These are phyloP conservation scores for Microtus pennsylvanicus DNA, from an alignment of 2,113 vertebrate species.

Conservation along the genomic window DNA sequence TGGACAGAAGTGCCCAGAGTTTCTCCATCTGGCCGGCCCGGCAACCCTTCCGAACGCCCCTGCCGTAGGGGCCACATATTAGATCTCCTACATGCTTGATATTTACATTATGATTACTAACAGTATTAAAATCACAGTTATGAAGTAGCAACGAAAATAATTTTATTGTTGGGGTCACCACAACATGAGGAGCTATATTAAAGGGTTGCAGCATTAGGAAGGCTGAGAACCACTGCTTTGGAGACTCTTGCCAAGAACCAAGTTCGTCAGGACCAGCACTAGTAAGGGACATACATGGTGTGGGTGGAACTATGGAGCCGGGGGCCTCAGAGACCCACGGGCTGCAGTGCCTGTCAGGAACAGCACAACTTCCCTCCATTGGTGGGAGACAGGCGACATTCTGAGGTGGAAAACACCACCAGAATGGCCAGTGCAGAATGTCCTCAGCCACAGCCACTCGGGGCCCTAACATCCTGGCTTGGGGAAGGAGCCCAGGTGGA, in stretches of 20 bases:
- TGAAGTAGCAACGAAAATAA: neutral
- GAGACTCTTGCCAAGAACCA: conserved; percentile 60
- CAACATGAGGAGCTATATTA: neutral
- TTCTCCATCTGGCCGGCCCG: neutral
- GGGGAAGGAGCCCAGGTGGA: neutral
- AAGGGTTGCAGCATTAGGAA: neutral
- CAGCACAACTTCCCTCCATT: conserved; percentile 13
- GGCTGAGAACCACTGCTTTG: neutral
- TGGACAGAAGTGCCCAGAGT: neutral
- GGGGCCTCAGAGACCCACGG: neutral
- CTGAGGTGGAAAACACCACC: neutral
- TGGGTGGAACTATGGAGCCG: neutral
- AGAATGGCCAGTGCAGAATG: conserved; percentile 2
- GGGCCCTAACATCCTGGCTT: conserved; percentile 26
- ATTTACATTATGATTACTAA: neutral
- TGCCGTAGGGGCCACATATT: neutral
- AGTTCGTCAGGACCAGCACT: neutral
- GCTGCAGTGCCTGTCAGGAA: neutral
- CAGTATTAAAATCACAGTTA: neutral
- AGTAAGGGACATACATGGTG: neutral
- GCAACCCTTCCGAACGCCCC: neutral
- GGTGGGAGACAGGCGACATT: neutral
- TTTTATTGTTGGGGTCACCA: neutral
- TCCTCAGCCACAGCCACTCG: conserved; percentile 51
- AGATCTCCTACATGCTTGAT: no score